Base-by-base conservation (phyloP, 2,113 vertebrate genomes). In the Engraulis encrasicolus region DNA sequence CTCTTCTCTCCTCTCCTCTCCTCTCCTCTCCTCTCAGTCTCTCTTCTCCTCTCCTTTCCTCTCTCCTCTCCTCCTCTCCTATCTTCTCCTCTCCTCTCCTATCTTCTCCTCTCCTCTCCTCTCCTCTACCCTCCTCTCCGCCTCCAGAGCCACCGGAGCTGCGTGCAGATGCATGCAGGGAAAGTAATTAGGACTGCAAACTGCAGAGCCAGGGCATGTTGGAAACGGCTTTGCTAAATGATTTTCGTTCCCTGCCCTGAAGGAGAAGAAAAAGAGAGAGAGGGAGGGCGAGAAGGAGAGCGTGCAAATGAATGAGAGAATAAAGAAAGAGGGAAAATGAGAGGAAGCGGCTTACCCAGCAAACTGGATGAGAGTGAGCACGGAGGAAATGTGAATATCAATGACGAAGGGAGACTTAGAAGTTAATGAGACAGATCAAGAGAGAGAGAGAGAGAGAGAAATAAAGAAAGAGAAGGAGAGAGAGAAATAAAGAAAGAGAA, bases 141-240 rank as follows among this genome's bases (percentile, higher is more conserved):
- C n/a, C 50, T 58, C 38, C 31, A n/a, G 20, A 66, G n/a, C 34
- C 37, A 34, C n/a, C n/a, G 2, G 18, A 1, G 40, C 20, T 31
- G 27, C 85, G 19, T 83, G 85, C 40, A 58, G 84, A 85, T 89
- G 85, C n/a, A n/a, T n/a, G n/a, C n/a, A 87, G 85, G 89, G 81
- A 86, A 91, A 91, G 86, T 83, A 85, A 84, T 89, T 85, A 81
- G 45, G 81, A 89, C n/a, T n/a, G n/a, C n/a, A n/a, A n/a, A n/a
- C n/a, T n/a, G 85, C 74, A 88, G 81, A 85, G 86, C 85, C 48
- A 88, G 81, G 85, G 86, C 85, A 40, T 88, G 85, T 82, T 50
- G 54, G 81, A 82, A 90, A 85, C 84, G 83, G 82, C 81, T 85
- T n/a, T 83, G 83, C 66, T 50, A 74, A 89, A 88, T 82, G 52